phyloP scores from a whole-genome alignment of 2,888 invertebrate genomes.

The Drosophila mayaguana region DNA sequence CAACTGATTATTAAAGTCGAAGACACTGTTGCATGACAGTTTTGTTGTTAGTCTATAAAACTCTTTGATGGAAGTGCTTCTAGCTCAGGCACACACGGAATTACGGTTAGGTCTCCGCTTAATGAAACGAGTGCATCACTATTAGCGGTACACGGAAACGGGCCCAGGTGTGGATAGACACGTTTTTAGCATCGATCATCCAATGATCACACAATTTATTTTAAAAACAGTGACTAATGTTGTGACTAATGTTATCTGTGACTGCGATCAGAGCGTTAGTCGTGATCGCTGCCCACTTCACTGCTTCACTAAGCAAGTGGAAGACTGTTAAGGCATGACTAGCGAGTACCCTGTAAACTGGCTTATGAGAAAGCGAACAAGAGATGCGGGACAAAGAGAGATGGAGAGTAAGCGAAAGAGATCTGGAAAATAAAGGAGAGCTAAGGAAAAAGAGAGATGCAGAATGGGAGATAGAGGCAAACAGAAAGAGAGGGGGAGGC shows the following conservation, averaged over 20 bases:
- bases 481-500: not conserved
- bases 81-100: not conserved
- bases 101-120: conserved; percentile 5
- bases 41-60: conserved; percentile 9
- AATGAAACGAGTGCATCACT: conserved; percentile 1
- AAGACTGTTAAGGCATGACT: not conserved
- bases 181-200: conserved; percentile 11
- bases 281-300: conserved; percentile 29
- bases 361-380: not conserved
- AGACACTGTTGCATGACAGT: conserved; percentile 34
- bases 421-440: too few relatives aligned
- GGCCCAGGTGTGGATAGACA: not conserved
- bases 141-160: not conserved
- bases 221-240: conserved; percentile 42
- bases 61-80: conserved; percentile 18
- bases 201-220: conserved; percentile 18
- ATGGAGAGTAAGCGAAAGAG: not conserved
- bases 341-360: not conserved
- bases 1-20: not conserved
- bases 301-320: too few relatives aligned
- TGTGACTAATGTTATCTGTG: not conserved
- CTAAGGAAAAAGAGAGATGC: too few relatives aligned
- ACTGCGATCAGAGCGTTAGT: conserved; percentile 7
- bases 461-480: too few relatives aligned
- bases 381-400: not conserved